Percentiles rank a stretch among this genome's conserved stretches.
phyloP scores from a whole-genome alignment of 2,113 vertebrate species.

The Anser brachyrhynchus region DNA sequence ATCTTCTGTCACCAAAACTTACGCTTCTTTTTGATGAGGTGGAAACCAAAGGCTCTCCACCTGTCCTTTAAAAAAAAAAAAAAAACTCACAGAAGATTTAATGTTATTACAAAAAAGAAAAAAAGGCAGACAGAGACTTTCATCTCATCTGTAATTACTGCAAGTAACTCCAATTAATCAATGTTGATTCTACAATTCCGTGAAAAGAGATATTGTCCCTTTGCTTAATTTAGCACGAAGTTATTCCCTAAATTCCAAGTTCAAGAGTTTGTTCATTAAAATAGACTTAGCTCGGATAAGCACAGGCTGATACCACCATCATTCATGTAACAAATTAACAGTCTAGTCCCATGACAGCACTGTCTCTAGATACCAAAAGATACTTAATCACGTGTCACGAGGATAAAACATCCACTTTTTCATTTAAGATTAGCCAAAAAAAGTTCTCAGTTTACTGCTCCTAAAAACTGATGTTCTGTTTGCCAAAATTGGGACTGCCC shows the following conservation, averaged over 20 bases:
- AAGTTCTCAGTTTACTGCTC: neutral
- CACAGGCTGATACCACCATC: slow-evolving; percentile 24
- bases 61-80: neutral
- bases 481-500: neutral
- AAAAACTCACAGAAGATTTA: neutral
- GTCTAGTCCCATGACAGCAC: neutral
- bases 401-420: slow-evolving; percentile 18
- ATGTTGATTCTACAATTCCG: neutral
- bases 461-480: neutral
- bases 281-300: slow-evolving; percentile 4
- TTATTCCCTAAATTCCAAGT: neutral
- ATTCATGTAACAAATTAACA: slow-evolving; percentile 28
- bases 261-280: slow-evolving; percentile 42
- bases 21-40: slow-evolving; percentile 56
- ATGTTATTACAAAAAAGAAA: neutral
- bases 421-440: neutral
- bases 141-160: neutral
- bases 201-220: neutral
- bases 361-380: slow-evolving; percentile 52
- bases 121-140: neutral
- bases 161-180: neutral
- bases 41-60: slow-evolving; percentile 57
- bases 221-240: neutral
- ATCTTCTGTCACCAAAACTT: slow-evolving; percentile 66
- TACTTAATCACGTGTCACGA: slow-evolving; percentile 29